Evolutionary conservation across 2,888 invertebrate species (phyloP).

Genomic region (Morpho helenor): DNA sequence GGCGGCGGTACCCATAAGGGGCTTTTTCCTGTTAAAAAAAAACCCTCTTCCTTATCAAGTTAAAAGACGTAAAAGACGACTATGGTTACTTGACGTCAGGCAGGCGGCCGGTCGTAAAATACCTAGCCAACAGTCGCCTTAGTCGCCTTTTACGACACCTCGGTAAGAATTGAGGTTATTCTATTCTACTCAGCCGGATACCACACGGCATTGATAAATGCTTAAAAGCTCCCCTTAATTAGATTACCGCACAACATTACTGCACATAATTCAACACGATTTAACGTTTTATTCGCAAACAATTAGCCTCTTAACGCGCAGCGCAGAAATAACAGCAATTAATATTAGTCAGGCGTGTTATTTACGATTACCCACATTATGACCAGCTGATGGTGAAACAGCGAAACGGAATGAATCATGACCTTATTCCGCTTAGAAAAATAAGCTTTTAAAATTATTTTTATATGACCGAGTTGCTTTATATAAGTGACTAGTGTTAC

Average conservation of each 20-base stretch:
- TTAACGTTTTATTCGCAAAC: conserved; percentile 10
- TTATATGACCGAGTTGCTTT: neutral
- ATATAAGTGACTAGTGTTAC: neutral
- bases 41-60: no score
- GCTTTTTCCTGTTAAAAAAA: no score
- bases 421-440: conserved; percentile 2
- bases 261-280: neutral
- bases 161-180: no score
- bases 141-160: no score
- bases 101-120: no score
- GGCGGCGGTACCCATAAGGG: no score
- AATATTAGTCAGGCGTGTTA: conserved; percentile 20
- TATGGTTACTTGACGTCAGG: no score
- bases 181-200: no score
- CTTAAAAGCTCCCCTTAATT: no score
- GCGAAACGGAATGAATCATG: conserved; percentile 14
- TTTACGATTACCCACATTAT: conserved; percentile 16
- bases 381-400: conserved; percentile 17
- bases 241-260: neutral
- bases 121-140: no score
- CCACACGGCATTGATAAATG: no score
- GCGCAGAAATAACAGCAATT: conserved; percentile 16
- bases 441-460: conserved; percentile 4
- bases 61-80: no score
- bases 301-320: conserved; percentile 12